phyloP scores from a whole-genome alignment of 2,888 invertebrate species.

The Acanthosepion esculentum region DNA sequence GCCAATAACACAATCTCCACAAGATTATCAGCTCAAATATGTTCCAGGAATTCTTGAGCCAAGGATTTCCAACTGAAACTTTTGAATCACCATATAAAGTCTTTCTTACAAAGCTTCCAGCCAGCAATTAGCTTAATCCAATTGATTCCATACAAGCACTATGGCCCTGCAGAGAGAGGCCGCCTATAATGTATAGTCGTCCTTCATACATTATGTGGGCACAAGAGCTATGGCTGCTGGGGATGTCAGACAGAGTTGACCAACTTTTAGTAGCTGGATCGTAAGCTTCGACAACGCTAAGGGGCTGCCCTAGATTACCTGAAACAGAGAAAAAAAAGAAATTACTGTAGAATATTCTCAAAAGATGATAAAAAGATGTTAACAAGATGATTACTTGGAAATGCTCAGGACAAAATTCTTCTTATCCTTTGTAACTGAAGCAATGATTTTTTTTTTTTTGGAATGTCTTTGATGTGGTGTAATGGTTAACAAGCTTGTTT shows the following conservation, averaged over 20 bases:
- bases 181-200: constrained; percentile 69
- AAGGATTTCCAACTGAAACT: not conserved
- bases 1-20: not conserved
- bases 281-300: constrained; percentile 67
- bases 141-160: constrained; percentile 64
- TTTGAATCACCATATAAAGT: not conserved
- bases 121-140: not conserved
- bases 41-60: not conserved
- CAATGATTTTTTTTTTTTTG: no score
- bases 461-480: no score
- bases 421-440: no score
- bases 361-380: not conserved
- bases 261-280: constrained; percentile 67
- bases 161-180: constrained; percentile 70
- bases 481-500: no score
- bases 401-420: no score
- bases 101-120: not conserved
- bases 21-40: not conserved
- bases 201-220: constrained; percentile 62
- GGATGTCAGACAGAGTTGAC: constrained; percentile 63
- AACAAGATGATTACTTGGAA: constrained; percentile 38
- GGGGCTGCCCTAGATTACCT: constrained; percentile 71
- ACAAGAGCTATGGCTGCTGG: constrained; percentile 71
- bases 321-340: constrained; percentile 49
- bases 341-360: not conserved